Conservation (phyloP, 2,888 invertebrate species). For the Diaphora mendica region DNA sequence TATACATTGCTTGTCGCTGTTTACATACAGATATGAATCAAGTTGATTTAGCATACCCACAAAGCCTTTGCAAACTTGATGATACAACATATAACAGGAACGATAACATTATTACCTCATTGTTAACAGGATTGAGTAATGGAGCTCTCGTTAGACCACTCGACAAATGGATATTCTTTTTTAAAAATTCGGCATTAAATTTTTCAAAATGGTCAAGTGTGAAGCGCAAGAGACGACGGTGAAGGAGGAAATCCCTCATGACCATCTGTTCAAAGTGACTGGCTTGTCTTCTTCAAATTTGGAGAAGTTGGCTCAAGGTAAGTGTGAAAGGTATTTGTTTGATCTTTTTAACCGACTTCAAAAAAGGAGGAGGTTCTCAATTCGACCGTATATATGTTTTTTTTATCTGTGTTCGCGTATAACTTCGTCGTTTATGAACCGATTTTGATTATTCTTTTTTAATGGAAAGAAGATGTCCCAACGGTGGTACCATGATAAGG, state of each 20-base stretch:
- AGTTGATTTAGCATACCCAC: conserved; percentile 29
- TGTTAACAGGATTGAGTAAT: conserved; percentile 43
- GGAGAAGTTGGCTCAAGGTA: conserved; percentile 79
- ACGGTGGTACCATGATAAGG: too few relatives aligned
- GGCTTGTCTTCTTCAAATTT: conserved; percentile 76
- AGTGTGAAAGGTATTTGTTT: conserved; percentile 9
- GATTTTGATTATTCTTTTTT: too few relatives aligned
- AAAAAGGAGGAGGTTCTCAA: too few relatives aligned
- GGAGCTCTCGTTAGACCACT: conserved; percentile 19
- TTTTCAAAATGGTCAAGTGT: conserved; percentile 60
- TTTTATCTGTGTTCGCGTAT: too few relatives aligned
- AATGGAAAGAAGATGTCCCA: too few relatives aligned
- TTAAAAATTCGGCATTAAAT: conserved; percentile 26
- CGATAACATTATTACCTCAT: conserved; percentile 43
- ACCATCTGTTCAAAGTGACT: conserved; percentile 78
- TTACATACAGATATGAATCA: conserved; percentile 29
- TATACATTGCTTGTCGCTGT: conserved; percentile 31
- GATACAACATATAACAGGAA: conserved; percentile 25
- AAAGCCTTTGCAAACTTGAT: conserved; percentile 43
- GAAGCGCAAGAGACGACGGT: conserved; percentile 60
- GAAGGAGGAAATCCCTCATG: conserved; percentile 75
- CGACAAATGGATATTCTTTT: conserved; percentile 36
- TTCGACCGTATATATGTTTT: too few relatives aligned
- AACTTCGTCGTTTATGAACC: too few relatives aligned
- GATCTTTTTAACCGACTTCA: too few relatives aligned